Evolutionary conservation across 2,113 vertebrate species (phyloP), one percentile per base, ranked within the genome.

Genomic region (Caretta caretta): DNA sequence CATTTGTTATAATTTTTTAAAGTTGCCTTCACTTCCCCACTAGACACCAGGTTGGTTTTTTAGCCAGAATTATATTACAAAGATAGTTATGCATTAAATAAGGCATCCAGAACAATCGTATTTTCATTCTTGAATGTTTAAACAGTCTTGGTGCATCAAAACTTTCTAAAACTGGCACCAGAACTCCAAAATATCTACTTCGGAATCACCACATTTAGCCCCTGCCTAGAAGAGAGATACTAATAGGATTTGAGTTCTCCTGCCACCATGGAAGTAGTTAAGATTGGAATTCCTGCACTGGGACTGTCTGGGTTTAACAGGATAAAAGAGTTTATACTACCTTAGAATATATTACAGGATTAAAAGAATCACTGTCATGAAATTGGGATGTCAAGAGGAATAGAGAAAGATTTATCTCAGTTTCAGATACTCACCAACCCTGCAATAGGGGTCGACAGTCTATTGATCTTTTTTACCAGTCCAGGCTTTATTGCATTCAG

Each of bases 401-500:
- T 92, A 95, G 48, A 90, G 48, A 87, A 96, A 96, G 91, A 93
- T 90, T 97, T 96, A 96, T 96, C 89, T 97, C 88, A 13, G 79
- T 96, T 97, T 92, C 69, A 93, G 62, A 96, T 98, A 98, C 99
- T 99, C 98, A 99, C 99, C 99, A 99, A 98, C 93, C 99, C 99
- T 95, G 99, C 99, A 95, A 99, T 99, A 83, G 99, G 99, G 86
- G 99, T 99, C 5, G 99, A 98, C 90, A 99, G 98, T 98, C 99
- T 99, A 97, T 99, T 99, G 98, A 99, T 99, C 98, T 99, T 99
- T 98, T 99, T 99, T 96, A 99, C 98, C 97, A 99, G 97, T 95
- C 99, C 99, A 0, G 99, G 99, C 97, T 99, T 99, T 98, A 99
- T 99, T 25, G 98, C 99, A 97, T 99, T 99, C 98, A 99, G 98